Percentiles rank a stretch among this genome's conserved stretches.
These are phyloP conservation scores for Brachyptera risi DNA, from an alignment of 2,888 invertebrate species.

Conservation along the genomic window DNA sequence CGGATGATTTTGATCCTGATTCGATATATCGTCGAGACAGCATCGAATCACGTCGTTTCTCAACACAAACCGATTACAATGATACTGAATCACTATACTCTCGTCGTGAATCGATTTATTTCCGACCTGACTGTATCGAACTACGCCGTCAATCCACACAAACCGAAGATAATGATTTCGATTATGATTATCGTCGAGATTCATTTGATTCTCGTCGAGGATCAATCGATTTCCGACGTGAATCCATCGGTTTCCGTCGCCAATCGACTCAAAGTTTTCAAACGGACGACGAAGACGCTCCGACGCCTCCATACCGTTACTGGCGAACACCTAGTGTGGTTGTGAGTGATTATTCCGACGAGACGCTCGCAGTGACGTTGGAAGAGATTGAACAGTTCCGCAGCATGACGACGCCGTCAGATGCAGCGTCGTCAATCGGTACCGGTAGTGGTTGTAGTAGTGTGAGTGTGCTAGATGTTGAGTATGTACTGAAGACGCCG, in stretches of 20 bases:
- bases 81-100: slow-evolving; percentile 9
- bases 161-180: slow-evolving; percentile 17
- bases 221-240: slow-evolving; percentile 27
- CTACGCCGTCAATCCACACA: slow-evolving; percentile 13
- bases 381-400: slow-evolving; percentile 57
- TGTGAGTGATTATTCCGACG: slow-evolving; percentile 83
- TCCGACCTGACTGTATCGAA: slow-evolving; percentile 16
- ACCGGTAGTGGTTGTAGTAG: slow-evolving; percentile 27
- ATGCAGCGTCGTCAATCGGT: slow-evolving; percentile 25
- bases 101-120: slow-evolving; percentile 15
- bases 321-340: slow-evolving; percentile 83
- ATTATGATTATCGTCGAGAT: slow-evolving; percentile 26
- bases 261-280: slow-evolving; percentile 30
- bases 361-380: slow-evolving; percentile 51
- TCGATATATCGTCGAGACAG: background rate
- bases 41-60: slow-evolving; percentile 9
- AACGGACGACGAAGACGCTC: slow-evolving; percentile 26
- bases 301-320: slow-evolving; percentile 43
- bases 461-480: slow-evolving; percentile 19
- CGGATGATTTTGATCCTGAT: slow-evolving; percentile 7
- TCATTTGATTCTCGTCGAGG: slow-evolving; percentile 29
- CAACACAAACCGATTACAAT: slow-evolving; percentile 8
- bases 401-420: slow-evolving; percentile 30
- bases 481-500: background rate
- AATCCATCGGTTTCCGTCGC: slow-evolving; percentile 28